Percentiles rank a stretch among this genome's conserved stretches.
Conservation (phyloP, 2,888 invertebrate species). For the Linhomoeus sp. region DNA sequence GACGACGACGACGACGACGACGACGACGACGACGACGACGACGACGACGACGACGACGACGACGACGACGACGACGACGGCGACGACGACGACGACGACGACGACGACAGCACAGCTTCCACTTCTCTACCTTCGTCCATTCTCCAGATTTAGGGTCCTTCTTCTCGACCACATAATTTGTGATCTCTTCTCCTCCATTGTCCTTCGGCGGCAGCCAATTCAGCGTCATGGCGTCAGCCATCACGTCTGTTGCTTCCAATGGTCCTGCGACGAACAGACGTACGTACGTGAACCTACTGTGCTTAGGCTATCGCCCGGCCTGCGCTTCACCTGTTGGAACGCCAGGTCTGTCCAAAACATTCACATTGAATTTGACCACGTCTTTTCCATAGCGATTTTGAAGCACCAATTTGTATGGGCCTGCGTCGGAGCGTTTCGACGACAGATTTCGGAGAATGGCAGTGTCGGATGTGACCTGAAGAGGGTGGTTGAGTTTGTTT, state of each 20-base stretch:
- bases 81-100: no score
- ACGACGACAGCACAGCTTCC: no score
- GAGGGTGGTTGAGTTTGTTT: no score
- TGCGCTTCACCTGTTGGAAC: no score
- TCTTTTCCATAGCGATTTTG: slow-evolving; percentile 88
- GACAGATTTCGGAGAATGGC: slow-evolving; percentile 81
- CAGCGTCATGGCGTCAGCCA: slow-evolving; percentile 77
- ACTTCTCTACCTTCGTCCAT: no score
- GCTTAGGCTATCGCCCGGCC: no score
- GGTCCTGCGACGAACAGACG: slow-evolving; percentile 57
- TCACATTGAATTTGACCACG: slow-evolving; percentile 79
- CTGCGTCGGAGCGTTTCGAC: slow-evolving; percentile 67
- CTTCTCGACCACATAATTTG: slow-evolving; percentile 88
- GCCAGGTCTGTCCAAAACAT: slow-evolving; percentile 46
- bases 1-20: no score
- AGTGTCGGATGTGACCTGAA: slow-evolving; percentile 38
- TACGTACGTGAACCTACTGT: no score
- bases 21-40: no score
- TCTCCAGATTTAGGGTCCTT: slow-evolving; percentile 35
- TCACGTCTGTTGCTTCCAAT: slow-evolving; percentile 57
- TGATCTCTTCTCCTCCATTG: slow-evolving; percentile 44
- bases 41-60: no score
- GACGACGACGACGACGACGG: no score
- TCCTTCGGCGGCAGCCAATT: slow-evolving; percentile 93
- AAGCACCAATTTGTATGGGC: slow-evolving; percentile 71